Evolutionary conservation across 2,888 invertebrate genomes (phyloP), one percentile per base, ranked within the genome.

Genomic region (Acheta domesticus): DNA sequence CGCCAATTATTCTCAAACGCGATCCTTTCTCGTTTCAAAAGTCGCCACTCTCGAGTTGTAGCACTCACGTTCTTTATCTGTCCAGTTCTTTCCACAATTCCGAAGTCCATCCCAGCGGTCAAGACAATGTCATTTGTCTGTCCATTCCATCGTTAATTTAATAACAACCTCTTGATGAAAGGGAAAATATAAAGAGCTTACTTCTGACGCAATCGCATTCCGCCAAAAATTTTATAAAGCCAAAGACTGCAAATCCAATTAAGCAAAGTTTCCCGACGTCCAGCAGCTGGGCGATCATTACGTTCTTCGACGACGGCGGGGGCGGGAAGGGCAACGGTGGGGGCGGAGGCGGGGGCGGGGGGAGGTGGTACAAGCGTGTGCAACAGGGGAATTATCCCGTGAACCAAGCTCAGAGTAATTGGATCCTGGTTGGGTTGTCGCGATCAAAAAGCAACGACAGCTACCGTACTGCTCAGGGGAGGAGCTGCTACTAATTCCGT

Each of bases 131-230:
- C 14, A 62, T 62, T 62, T 62, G 62, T 62, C 62, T 62, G 62
- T 14, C 62, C 62, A 62, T 62, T 62, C 62, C n/a, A 14, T 62
- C 62, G 62, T 62, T 62, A 62, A 62, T 62, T 62, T 62, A 62
- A 62, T 62, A 62, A 62, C 62, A 62, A 62, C 62, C 62, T 62
- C 62, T 62, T 62, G n/a, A 62, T 62, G 62, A 62, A 62, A 62
- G 62, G 62, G 62, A 62, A 62, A 62, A 19, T 62, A 62, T 62
- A 62, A 62, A 62, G 62, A 62, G 62, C 62, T 62, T 62, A 62
- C 62, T 62, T 62, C 62, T n/a, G 62, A 62, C n/a, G 62, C 62
- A 62, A 62, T 62, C 62, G 62, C 62, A 62, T 62, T 62, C n/a
- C 62, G 62, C 62, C 14, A 62, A 62, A 62, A 62, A 62, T 36